These are phyloP conservation scores for Aix galericulata DNA, from an alignment of 2,113 vertebrate genomes.

Conservation along the genomic window DNA sequence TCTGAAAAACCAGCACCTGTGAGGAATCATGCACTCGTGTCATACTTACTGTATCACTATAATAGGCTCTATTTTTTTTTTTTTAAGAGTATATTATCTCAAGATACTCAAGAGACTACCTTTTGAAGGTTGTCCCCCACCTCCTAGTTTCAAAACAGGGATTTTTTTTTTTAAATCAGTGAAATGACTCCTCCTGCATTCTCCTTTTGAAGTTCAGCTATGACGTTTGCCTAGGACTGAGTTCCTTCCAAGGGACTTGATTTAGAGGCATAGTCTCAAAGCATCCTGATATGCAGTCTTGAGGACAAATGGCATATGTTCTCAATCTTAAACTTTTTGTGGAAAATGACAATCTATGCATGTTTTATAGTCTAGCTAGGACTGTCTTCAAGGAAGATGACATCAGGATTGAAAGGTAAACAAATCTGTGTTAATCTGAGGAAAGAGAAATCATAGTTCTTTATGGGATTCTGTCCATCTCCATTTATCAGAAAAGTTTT, in stretches of 20 bases:
- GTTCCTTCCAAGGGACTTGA: not conserved
- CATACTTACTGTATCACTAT: not conserved
- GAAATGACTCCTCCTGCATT: not conserved
- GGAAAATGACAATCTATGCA: not conserved
- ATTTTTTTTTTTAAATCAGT: not conserved
- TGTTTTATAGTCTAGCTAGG: not conserved
- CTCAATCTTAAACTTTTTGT: not conserved
- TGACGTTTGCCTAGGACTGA: not conserved
- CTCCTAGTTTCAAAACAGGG: not conserved
- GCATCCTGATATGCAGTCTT: fast-evolving
- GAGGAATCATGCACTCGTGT: not conserved
- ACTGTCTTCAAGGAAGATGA: not conserved
- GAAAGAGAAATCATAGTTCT: not conserved
- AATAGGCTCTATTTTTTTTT: not conserved
- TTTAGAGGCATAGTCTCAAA: not conserved
- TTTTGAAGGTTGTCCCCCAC: not conserved
- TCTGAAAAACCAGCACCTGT: not conserved
- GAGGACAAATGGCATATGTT: not conserved
- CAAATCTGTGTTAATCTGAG: not conserved
- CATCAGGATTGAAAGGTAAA: not conserved
- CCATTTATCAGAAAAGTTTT: not conserved
- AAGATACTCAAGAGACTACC: not conserved
- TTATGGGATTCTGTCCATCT: not conserved
- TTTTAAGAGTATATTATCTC: not conserved
- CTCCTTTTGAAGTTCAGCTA: not conserved